Base-by-base conservation (phyloP, 2,888 invertebrate species). In the Drosophila nigritarsus region DNA sequence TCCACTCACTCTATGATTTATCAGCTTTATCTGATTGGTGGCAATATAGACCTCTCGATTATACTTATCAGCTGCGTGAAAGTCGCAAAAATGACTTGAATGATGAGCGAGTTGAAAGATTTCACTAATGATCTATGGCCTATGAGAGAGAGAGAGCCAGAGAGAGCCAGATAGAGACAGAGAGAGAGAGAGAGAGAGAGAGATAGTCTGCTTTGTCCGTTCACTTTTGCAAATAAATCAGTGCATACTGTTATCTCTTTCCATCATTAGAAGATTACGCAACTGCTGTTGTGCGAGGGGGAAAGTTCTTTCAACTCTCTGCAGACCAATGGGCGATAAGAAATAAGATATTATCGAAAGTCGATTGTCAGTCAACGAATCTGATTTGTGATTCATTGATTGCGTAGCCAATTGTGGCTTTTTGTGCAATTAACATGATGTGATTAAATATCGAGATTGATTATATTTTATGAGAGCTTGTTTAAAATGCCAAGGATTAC, bases 1-100 rank as follows among this genome's bases (percentile, higher is more conserved):
- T n/a, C 36, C 24, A 8, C 20, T 15, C n/a, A 2, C 15, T 4
- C 18, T 4, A 4, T 27, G 30, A 30, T 42, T 24, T 62, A 24
- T 24, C 34, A 49, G 49, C 40, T 36, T 60, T 56, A 51, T 56
- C 29, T 56, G 63, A 67, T 67, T 53, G 56, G 29, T 11, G 49
- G 65, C 55, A 48, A 68, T 73, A 66, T 61, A 74, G 71, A 87
- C 77, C 75, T 71, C 54, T 48, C 42, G 75, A 75, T 82, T 68
- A 29, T n/a, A 65, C 65, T 67, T 75, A 82, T 77, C 73, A 58
- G 29, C 36, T 69, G 70, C 63, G 81, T 75, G 87, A 87, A 87
- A 82, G 82, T 85, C 61, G 13, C 59, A 38, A 73, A 48, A 64
- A 11, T 29, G 3, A 24, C 20, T 53, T 59, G 24, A 61, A 50